Percentiles rank a stretch among this genome's conserved stretches.
Conservation (phyloP, 2,888 invertebrate species). For the Rotaria sp. region DNA sequence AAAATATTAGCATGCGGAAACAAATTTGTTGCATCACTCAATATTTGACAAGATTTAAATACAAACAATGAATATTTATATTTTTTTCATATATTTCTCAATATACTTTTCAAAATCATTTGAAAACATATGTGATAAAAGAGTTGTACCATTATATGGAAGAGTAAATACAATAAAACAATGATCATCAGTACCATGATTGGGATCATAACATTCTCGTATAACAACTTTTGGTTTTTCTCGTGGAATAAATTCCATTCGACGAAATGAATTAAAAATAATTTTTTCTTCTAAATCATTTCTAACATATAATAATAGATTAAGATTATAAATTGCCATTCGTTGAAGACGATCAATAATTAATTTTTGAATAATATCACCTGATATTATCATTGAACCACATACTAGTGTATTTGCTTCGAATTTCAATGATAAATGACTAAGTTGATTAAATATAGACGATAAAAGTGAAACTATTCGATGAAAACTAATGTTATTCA, state of each 20-base stretch:
- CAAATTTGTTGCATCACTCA: background rate
- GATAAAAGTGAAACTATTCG: no score
- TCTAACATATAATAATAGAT: no score
- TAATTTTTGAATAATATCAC: background rate
- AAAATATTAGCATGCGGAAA: background rate
- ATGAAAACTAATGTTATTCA: no score
- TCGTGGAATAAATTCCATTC: background rate
- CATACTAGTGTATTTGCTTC: background rate
- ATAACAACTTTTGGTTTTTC: background rate
- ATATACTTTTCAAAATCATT: background rate
- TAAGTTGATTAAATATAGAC: no score
- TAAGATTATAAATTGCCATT: background rate
- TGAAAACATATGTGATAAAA: background rate
- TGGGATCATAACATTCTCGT: background rate
- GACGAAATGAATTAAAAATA: background rate
- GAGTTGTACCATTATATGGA: background rate
- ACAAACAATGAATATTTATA: background rate
- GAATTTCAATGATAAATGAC: no score
- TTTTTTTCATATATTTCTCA: background rate
- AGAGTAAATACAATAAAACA: background rate
- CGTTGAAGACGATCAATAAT: background rate
- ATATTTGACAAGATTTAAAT: background rate
- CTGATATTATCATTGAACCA: background rate
- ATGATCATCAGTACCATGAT: background rate
- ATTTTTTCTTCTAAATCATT: background rate